Evolutionary conservation across 2,797 vertebrate genomes (phyloP), one percentile per base, ranked within the genome.

Genomic region (Arrhamphus sclerolepis): DNA sequence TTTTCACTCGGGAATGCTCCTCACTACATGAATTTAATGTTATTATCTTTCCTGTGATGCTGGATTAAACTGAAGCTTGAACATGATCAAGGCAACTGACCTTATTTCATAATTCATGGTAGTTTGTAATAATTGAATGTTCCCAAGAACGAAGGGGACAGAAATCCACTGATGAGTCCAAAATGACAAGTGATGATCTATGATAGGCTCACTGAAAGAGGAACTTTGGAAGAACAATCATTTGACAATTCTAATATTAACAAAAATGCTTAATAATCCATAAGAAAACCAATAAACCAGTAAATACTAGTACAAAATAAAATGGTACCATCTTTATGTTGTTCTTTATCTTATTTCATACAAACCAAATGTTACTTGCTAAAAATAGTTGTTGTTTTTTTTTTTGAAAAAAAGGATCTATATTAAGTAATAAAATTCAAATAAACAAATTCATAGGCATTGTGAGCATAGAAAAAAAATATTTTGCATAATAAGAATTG

Each of bases 21-120:
- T 8, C 62, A 65, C 56, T 66, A 70, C 66, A 72, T 65, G 65
- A 66, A 47, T 70, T 83, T 70, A 82, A 61, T 39, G 41, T 62
- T 29, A 44, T 59, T 82, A 54, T 57, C 63, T 67, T 75, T 28
- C 47, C 59, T 69, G 40, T 81, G 72, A 84, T 72, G 56, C 56
- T 62, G 46, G 31, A 47, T 76, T 66, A 49, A 74, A 81, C 66
- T 64, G 71, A 77, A 78, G 42, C 73, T 42, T 56, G 40, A 77
- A 69, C 49, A 38, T 65, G 52, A 84, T 80, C 47, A 73, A 56
- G 68, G 57, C 62, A 44, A 31, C 55, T 74, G 77, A 78, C 81
- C 81, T 77, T 77, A 66, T 77, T 86, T 77, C 62, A 81, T 77
- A 81, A 81, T 74, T 83, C 57, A 82, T 84, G 46, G 44, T 61